Percentiles rank a stretch among this genome's conserved stretches.
phyloP scores from a whole-genome alignment of 2,797 vertebrate species.

The Capromys pilorides region DNA sequence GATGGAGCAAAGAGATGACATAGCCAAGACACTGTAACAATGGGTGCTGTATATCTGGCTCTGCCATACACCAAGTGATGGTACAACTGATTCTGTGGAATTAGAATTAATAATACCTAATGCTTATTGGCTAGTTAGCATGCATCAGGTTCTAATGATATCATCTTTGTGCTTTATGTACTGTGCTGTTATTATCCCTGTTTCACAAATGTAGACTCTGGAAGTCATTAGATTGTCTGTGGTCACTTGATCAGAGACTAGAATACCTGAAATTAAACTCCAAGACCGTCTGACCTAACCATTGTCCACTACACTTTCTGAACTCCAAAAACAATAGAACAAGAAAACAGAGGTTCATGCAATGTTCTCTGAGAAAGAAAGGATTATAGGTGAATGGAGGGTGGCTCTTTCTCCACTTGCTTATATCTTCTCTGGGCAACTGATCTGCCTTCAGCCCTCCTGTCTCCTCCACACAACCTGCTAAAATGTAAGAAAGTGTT shows the following conservation, averaged over 20 bases:
- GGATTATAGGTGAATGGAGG: background rate
- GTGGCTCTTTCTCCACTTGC: background rate
- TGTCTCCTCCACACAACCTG: background rate
- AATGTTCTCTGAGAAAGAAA: background rate
- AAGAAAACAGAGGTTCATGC: background rate
- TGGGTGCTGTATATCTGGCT: background rate
- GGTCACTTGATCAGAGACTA: slow-evolving; percentile 8
- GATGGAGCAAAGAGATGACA: background rate
- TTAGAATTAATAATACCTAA: slow-evolving; percentile 6
- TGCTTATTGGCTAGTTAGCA: background rate
- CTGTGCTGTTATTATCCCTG: background rate
- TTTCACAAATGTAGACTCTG: slow-evolving; percentile 34
- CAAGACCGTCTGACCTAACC: background rate
- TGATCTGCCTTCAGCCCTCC: background rate
- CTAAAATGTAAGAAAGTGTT: background rate
- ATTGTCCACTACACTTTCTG: background rate
- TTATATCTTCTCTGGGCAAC: background rate
- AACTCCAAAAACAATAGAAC: background rate
- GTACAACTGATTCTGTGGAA: background rate
- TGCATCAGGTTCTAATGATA: background rate
- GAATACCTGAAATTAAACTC: background rate
- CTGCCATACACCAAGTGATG: slow-evolving; percentile 15
- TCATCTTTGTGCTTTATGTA: background rate
- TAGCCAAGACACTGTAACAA: background rate
- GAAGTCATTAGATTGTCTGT: background rate